Evolutionary conservation across 2,797 vertebrate species (phyloP).

Genomic region (Acestrorhynchus altus): DNA sequence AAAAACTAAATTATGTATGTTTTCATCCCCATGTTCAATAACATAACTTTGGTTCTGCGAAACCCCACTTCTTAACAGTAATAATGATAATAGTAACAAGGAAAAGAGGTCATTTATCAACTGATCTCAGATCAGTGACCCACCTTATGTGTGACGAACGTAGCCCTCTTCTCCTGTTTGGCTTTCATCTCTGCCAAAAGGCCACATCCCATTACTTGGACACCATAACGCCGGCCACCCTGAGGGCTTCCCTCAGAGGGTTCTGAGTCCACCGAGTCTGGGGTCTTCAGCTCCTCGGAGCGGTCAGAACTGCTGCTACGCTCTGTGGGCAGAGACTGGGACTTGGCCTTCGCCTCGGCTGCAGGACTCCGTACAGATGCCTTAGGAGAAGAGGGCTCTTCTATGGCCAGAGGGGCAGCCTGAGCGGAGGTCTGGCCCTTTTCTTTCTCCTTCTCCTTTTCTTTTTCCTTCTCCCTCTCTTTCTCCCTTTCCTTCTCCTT

Average conservation of each 20-base stretch:
- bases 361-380: constrained; percentile 75
- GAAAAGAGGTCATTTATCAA: background rate
- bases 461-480: constrained; percentile 49
- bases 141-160: constrained; percentile 84
- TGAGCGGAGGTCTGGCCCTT: constrained; percentile 50
- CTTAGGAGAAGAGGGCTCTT: constrained; percentile 88
- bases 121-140: constrained; percentile 31
- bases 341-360: constrained; percentile 77
- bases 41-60: too few species aligned
- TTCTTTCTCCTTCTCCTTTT: constrained; percentile 82
- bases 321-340: constrained; percentile 73
- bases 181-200: constrained; percentile 97
- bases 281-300: constrained; percentile 86
- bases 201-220: constrained; percentile 94
- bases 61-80: too few species aligned
- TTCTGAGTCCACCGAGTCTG: constrained; percentile 86
- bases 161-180: constrained; percentile 92
- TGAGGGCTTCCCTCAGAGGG: constrained; percentile 88
- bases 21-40: too few species aligned
- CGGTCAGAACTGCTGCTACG: constrained; percentile 84
- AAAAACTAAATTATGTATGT: too few species aligned
- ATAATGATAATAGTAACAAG: background rate
- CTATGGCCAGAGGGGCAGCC: constrained; percentile 67
- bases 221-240: constrained; percentile 84
- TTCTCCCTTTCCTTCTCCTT: constrained; percentile 77